phyloP scores from a whole-genome alignment of 1,140 invertebrate genomes.

The Macrocentrus cingulum region DNA sequence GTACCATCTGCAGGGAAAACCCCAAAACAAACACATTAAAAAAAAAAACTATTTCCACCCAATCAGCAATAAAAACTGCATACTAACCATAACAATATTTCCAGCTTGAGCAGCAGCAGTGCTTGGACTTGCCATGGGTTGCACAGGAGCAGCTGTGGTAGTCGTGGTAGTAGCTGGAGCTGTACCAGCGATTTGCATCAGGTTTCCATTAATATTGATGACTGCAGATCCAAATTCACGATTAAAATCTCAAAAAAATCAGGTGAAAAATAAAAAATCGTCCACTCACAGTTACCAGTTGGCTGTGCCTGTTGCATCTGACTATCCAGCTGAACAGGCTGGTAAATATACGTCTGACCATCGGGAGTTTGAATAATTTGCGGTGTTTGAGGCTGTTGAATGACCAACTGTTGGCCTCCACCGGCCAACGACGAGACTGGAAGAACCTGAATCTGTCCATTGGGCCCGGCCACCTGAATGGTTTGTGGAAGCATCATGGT shows the following conservation, averaged over 20 bases:
- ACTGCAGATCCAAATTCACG: constrained; percentile 57
- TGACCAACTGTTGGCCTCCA: constrained; percentile 61
- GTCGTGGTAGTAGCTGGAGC: constrained; percentile 56
- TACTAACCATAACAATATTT: constrained; percentile 69
- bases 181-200: constrained; percentile 67
- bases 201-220: constrained; percentile 73
- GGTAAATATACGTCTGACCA: constrained; percentile 91
- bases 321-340: constrained; percentile 70
- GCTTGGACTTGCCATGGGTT: constrained; percentile 60
- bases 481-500: constrained; percentile 62
- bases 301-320: constrained; percentile 65
- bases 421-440: constrained; percentile 64
- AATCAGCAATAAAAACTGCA: too few species aligned
- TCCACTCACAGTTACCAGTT: constrained; percentile 56
- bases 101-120: constrained; percentile 69
- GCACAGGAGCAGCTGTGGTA: constrained; percentile 58
- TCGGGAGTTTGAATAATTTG: constrained; percentile 89
- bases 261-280: constrained; percentile 21
- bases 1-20: constrained; percentile 69
- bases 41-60: too few species aligned
- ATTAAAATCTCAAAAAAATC: neutral
- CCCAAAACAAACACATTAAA: neutral
- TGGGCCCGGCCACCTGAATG: constrained; percentile 66
- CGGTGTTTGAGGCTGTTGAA: constrained; percentile 69
- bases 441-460: constrained; percentile 68